Evolutionary conservation across 2,888 invertebrate genomes (phyloP).

Genomic region (Amphipoea lucens): DNA sequence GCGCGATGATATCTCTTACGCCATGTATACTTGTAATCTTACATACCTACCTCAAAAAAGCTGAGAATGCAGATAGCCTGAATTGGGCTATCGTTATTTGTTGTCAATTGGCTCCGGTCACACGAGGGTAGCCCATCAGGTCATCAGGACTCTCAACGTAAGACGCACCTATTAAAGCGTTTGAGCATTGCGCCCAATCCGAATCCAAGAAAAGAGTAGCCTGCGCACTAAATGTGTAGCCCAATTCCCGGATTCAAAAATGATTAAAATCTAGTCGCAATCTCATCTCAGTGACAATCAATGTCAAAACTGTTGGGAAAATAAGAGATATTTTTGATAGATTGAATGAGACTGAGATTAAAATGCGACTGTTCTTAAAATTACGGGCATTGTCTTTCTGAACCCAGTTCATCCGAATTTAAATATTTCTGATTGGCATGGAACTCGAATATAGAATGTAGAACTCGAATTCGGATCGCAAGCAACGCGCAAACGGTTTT

Average conservation of each 20-base stretch:
- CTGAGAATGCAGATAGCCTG: not conserved
- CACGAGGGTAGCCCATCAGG: not conserved
- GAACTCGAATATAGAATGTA: too few relatives aligned
- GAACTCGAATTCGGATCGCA: not conserved
- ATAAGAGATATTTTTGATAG: not conserved
- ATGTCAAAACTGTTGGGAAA: not conserved
- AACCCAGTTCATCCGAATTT: not conserved
- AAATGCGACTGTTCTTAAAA: not conserved
- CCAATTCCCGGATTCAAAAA: not conserved
- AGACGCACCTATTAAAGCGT: not conserved
- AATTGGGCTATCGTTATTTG: not conserved
- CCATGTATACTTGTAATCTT: not conserved
- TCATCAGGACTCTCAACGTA: not conserved
- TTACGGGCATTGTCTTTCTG: not conserved
- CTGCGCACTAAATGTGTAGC: not conserved
- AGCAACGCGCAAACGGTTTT: not conserved
- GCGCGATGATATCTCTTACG: too few relatives aligned
- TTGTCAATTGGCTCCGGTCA: not conserved
- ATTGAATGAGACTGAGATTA: not conserved
- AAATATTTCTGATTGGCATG: not conserved
- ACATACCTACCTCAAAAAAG: not conserved
- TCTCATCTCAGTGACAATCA: not conserved
- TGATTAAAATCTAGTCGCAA: not conserved
- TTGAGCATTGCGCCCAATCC: not conserved
- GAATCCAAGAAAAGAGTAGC: not conserved